Conservation (phyloP, 1,140 invertebrate genomes). For the Trichoplusia ni region DNA sequence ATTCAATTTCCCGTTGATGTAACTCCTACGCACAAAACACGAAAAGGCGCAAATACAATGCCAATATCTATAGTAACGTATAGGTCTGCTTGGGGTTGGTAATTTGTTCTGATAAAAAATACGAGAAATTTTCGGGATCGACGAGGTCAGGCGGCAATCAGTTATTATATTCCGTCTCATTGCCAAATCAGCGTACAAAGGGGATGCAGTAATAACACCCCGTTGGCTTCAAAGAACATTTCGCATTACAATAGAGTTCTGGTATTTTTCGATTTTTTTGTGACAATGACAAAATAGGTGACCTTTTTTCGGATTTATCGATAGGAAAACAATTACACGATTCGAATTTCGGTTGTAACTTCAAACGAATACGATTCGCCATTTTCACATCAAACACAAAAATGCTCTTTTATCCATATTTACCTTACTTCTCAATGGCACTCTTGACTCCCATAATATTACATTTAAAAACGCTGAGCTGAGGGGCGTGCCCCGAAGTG, state of each 20-base stretch:
- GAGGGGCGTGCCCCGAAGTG: conserved; percentile 10
- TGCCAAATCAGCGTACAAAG: conserved; percentile 26
- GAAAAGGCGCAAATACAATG: conserved; percentile 6
- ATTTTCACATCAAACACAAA: conserved; percentile 6
- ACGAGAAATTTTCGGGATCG: neutral
- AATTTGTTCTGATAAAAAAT: conserved; percentile 30
- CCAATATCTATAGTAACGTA: conserved; percentile 10
- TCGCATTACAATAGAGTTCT: conserved; percentile 13
- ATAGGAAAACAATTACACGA: neutral
- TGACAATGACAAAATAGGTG: neutral
- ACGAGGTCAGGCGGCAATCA: conserved; percentile 28
- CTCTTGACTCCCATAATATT: conserved; percentile 15
- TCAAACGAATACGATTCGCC: neutral
- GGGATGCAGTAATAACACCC: conserved; percentile 29
- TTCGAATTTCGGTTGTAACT: neutral
- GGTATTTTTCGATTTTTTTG: too few relatives aligned
- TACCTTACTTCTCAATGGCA: conserved; percentile 9
- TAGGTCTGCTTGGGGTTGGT: conserved; percentile 3
- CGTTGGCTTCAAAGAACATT: conserved; percentile 27
- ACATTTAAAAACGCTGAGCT: conserved; percentile 25
- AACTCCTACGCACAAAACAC: neutral
- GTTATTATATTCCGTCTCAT: conserved; percentile 30
- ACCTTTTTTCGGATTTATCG: neutral
- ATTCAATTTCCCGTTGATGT: neutral
- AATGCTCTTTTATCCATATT: conserved; percentile 16